Percentiles rank a stretch among this genome's conserved stretches.
These are phyloP conservation scores for Hexactinellida sp. DNA, from an alignment of 37 sponge, comb jelly and placozoan species.

Conservation along the genomic window DNA sequence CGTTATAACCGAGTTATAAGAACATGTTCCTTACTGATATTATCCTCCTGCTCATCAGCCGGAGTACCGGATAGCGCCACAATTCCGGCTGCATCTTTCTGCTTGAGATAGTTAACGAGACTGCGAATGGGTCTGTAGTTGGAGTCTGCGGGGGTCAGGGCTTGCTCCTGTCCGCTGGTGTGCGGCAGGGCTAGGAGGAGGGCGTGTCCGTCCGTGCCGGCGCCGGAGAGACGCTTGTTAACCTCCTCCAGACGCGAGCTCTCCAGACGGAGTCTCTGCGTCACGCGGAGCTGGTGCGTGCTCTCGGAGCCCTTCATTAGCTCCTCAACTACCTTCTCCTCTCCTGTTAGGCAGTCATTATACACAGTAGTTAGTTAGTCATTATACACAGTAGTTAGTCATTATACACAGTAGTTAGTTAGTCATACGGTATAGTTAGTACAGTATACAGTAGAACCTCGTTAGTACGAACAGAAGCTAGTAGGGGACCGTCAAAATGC, in stretches of 20 bases:
- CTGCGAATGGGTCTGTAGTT: slow-evolving; percentile 57
- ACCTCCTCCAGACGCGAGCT: slow-evolving; percentile 84
- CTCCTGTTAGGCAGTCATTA: background rate
- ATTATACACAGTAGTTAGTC: too few relatives aligned
- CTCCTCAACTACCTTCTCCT: slow-evolving; percentile 41
- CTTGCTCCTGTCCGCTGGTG: slow-evolving; percentile 4
- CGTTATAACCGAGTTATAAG: too few relatives aligned
- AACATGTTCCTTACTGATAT: slow-evolving; percentile 15
- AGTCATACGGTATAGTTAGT: too few relatives aligned
- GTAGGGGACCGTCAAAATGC: too few relatives aligned
- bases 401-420: too few relatives aligned
- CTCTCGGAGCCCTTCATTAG: slow-evolving; percentile 31
- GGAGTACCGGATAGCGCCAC: slow-evolving; percentile 40
- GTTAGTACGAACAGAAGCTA: too few relatives aligned
- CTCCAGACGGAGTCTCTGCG: slow-evolving; percentile 87
- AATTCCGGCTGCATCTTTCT: slow-evolving; percentile 92
- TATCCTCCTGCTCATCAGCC: background rate
- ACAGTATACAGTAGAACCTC: too few relatives aligned
- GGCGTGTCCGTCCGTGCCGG: slow-evolving; percentile 75
- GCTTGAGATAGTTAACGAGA: slow-evolving; percentile 75
- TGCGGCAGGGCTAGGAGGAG: slow-evolving; percentile 71
- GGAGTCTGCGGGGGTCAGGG: slow-evolving; percentile 21
- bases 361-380: slow-evolving; percentile 20
- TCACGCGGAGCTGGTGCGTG: slow-evolving; percentile 36
- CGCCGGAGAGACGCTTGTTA: slow-evolving; percentile 63